Conservation (phyloP, 2,113 vertebrate species). For the Podarcis raffonei region DNA sequence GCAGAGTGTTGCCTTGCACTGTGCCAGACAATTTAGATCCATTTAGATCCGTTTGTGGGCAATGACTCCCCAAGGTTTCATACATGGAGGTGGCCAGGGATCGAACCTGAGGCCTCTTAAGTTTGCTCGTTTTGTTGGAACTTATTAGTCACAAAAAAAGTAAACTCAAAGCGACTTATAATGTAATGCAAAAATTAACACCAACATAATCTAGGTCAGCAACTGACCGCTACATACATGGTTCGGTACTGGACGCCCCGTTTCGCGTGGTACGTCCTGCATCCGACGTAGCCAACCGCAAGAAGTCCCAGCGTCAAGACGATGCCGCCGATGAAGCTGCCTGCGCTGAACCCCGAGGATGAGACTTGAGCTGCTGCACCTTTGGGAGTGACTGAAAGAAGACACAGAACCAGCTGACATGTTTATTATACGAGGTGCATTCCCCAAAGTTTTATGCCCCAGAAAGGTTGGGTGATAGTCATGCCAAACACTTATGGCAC, state of each 20-base stretch:
- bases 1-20: not conserved
- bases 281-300: constrained; percentile 75
- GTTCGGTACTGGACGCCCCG: constrained; percentile 82
- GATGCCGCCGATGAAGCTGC: constrained; percentile 83
- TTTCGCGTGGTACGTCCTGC: constrained; percentile 78
- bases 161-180: too few species aligned
- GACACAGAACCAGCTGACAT: not conserved
- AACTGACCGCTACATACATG: constrained; percentile 72
- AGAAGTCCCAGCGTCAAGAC: constrained; percentile 76
- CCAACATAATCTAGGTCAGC: not conserved
- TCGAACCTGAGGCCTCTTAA: not conserved
- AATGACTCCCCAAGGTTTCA: not conserved
- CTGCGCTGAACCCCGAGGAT: constrained; percentile 74
- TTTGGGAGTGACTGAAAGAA: constrained; percentile 65
- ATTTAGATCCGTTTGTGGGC: not conserved
- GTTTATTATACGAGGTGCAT: not conserved
- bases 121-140: too few species aligned
- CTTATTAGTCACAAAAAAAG: too few species aligned
- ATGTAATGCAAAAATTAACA: too few species aligned
- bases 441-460: not conserved
- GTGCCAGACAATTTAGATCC: not conserved
- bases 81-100: not conserved
- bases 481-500: too few species aligned
- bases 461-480: too few species aligned
- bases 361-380: constrained; percentile 15